phyloP scores from a whole-genome alignment of 2,113 vertebrate species.

The Formicarius rufipectus region DNA sequence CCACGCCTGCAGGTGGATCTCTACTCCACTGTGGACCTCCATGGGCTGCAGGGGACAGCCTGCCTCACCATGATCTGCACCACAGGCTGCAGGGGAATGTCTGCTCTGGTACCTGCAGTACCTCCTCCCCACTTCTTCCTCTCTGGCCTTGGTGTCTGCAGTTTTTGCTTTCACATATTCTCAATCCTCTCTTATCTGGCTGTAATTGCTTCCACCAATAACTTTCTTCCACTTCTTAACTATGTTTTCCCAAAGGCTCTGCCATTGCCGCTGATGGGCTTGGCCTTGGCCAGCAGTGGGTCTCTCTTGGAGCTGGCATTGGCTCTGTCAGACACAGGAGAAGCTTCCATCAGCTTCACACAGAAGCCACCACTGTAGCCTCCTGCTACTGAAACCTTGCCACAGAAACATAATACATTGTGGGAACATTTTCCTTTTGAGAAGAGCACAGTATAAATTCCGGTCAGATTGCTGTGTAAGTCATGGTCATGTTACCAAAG shows the following conservation, averaged over 20 bases:
- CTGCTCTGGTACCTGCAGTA: accelerated
- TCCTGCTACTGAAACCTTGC: neutral
- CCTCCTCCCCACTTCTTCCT: neutral
- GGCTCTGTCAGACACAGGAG: neutral
- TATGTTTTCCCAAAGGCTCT: too few species aligned
- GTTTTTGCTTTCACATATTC: neutral
- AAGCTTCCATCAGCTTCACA: neutral
- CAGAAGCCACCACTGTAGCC: neutral
- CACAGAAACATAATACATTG: neutral
- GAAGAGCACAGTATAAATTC: neutral
- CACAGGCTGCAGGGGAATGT: neutral
- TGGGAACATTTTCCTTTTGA: neutral
- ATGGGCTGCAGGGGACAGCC: neutral
- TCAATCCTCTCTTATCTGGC: neutral
- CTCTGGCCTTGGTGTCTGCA: neutral
- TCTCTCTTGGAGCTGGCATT: neutral
- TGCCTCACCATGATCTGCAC: neutral
- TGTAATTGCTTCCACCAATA: neutral
- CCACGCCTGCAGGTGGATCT: neutral
- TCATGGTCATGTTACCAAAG: neutral
- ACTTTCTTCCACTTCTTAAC: neutral
- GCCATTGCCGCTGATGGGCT: neutral
- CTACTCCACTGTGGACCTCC: neutral
- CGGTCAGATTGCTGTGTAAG: neutral
- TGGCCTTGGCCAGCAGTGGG: neutral